Conservation (phyloP, 1,140 invertebrate genomes). For the Leptopilina boulardi region DNA sequence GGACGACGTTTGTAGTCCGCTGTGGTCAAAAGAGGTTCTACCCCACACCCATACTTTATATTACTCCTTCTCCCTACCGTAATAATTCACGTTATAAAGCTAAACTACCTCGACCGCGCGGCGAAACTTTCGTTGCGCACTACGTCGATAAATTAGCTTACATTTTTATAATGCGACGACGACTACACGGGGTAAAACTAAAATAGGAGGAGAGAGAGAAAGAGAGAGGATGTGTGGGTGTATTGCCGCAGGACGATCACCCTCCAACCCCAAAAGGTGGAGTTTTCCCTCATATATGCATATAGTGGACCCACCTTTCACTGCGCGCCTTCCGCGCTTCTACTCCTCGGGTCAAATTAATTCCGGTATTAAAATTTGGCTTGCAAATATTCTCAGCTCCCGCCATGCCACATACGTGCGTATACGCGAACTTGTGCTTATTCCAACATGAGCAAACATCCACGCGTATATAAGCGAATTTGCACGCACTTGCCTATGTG, state of each 20-base stretch:
- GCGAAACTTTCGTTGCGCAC: constrained; percentile 62
- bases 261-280: neutral
- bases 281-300: constrained; percentile 44
- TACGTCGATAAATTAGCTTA: constrained; percentile 69
- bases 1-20: constrained; percentile 40
- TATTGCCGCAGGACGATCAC: constrained; percentile 7
- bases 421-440: constrained; percentile 17
- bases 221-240: neutral
- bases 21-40: constrained; percentile 40
- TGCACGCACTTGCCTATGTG: constrained; percentile 60
- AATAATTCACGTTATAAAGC: constrained; percentile 74
- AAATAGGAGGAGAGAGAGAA: constrained; percentile 41
- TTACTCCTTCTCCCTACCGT: constrained; percentile 51
- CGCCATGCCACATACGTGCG: constrained; percentile 56
- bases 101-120: constrained; percentile 65
- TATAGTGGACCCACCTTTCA: constrained; percentile 54
- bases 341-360: constrained; percentile 76
- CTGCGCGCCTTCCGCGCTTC: constrained; percentile 52
- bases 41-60: constrained; percentile 28
- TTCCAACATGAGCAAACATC: constrained; percentile 40
- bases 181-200: constrained; percentile 55
- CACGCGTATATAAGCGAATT: constrained; percentile 47
- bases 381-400: constrained; percentile 75
- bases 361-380: constrained; percentile 78
- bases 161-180: constrained; percentile 67